Evolutionary conservation across 2,113 vertebrate genomes (phyloP).

Genomic region (Octodon degus): DNA sequence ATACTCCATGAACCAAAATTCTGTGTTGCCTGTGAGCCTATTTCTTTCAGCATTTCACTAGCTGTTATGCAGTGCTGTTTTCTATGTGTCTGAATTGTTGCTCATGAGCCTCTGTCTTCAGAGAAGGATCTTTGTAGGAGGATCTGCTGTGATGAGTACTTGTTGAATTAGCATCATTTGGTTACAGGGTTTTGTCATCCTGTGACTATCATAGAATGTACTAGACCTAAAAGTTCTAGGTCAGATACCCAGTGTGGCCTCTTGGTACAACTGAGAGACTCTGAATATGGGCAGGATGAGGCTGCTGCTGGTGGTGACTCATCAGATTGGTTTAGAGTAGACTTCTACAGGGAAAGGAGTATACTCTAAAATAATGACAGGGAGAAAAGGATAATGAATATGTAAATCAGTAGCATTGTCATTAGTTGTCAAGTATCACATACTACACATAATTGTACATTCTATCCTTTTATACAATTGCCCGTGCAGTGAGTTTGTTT

Average conservation of each 20-base stretch:
- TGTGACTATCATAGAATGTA: not conserved
- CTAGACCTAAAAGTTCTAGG: not conserved
- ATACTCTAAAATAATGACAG: not conserved
- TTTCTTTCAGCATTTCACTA: slow-evolving; percentile 20
- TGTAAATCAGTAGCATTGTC: not conserved
- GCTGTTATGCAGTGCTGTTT: not conserved
- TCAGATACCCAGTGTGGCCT: not conserved
- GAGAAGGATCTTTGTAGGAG: not conserved
- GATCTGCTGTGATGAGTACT: not conserved
- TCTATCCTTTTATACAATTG: not conserved
- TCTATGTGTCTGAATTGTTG: not conserved
- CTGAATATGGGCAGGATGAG: not conserved
- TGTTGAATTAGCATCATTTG: not conserved
- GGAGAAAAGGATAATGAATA: not conserved
- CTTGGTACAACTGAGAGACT: not conserved
- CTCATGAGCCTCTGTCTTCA: not conserved
- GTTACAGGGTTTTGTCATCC: not conserved
- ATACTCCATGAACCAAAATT: not conserved
- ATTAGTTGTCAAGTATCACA: not conserved
- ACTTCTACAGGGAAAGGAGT: not conserved
- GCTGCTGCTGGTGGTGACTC: not conserved
- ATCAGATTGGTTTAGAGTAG: too few relatives aligned
- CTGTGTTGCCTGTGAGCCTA: not conserved
- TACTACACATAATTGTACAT: not conserved
- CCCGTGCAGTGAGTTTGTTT: not conserved